Percentiles rank a stretch among this genome's conserved stretches.
These are phyloP conservation scores for Furnarius figulus DNA, from an alignment of 2,113 vertebrate species.

Conservation along the genomic window DNA sequence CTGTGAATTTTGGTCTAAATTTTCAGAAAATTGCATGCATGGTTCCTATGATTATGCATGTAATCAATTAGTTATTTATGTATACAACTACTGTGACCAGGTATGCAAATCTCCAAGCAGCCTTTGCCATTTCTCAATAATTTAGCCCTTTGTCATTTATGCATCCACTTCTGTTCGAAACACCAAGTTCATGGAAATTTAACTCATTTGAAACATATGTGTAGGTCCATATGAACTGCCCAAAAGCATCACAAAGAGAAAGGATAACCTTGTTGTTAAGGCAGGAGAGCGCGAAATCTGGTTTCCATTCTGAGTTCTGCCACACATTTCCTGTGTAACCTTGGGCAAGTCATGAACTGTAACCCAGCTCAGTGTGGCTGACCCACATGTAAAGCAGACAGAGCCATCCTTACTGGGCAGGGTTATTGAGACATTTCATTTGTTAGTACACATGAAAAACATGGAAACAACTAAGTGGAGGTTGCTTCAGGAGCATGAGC, in stretches of 20 bases:
- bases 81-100: conserved; percentile 22
- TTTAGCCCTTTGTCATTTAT: not conserved
- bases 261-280: conserved; percentile 60
- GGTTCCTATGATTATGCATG: not conserved
- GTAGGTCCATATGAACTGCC: not conserved
- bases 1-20: not conserved
- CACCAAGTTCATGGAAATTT: conserved; percentile 50
- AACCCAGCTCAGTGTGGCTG: conserved; percentile 19
- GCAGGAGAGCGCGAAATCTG: conserved; percentile 62
- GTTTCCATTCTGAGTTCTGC: conserved; percentile 63
- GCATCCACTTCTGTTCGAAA: not conserved
- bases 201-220: conserved; percentile 61
- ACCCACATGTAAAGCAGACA: conserved; percentile 32
- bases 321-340: conserved; percentile 66
- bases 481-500: not conserved
- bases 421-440: not conserved
- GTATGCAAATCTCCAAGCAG: conserved; percentile 43
- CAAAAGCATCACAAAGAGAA: conserved; percentile 50
- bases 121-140: not conserved
- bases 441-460: not conserved
- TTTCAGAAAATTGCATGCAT: not conserved
- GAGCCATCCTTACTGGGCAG: not conserved
- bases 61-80: conserved; percentile 42
- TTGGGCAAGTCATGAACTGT: conserved; percentile 66
- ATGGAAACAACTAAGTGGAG: not conserved